Base-by-base conservation (phyloP, 2,888 invertebrate genomes). In the Thereva unica region DNA sequence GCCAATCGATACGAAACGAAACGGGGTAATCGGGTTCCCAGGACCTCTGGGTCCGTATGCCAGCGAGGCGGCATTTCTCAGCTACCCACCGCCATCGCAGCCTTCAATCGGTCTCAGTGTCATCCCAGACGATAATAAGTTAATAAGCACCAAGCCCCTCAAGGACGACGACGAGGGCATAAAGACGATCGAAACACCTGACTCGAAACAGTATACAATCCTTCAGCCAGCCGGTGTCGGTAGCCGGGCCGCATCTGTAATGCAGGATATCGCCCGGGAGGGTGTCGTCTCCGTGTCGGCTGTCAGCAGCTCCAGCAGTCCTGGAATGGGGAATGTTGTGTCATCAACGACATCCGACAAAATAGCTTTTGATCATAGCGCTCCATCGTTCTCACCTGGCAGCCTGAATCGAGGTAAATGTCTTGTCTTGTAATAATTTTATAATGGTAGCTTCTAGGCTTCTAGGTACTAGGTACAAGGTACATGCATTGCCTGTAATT, bases 131-230 rank as follows among this genome's bases (percentile, higher is more conserved):
- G 56, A 65, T n/a, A 23, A 23, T 23, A 56, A 45, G 68, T 67
- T 70, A 70, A 71, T 71, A 68, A 71, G 64, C 67, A 69, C 67
- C 57, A 72, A 72, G 67, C 69, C 70, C 66, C 66, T 71, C 68
- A 72, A 70, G 67, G 70, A 70, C 69, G 70, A 71, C 68, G 70
- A 70, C 56, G 69, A 71, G 54, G 69, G 69, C 59, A 56, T 67
- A 56, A 70, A 68, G 41, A 68, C 67, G 47, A 71, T 77, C 49
- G 77, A 77, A 71, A 82, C 82, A 64, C 82, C 82, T 38, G 78
- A 78, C 69, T 87, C 88, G 69, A 93, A 93, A 81, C 92, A 93
- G 78, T 93, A 93, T 77, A 93, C 93, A 69, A 92, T 92, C 72
- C 83, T 93, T 70, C 93, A 93, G 80, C 93, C 93, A 1, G 92